Percentiles rank a stretch among this genome's conserved stretches.
These are phyloP conservation scores for Hiodon tergisus DNA, from an alignment of 2,113 vertebrate species.

Conservation along the genomic window DNA sequence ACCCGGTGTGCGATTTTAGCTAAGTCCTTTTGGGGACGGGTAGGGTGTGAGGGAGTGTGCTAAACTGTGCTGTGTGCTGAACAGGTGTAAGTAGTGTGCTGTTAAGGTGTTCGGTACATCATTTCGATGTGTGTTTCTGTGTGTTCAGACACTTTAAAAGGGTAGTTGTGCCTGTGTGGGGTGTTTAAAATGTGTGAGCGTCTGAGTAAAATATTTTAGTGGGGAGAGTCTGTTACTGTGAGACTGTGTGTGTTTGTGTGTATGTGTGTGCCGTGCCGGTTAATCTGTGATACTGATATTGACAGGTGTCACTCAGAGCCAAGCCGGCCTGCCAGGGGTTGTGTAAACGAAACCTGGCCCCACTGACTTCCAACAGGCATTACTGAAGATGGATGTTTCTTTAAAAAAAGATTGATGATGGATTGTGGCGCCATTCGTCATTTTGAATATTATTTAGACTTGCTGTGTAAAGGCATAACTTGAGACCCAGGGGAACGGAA, in stretches of 20 bases:
- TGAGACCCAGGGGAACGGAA: constrained; percentile 85
- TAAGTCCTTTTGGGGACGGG: not conserved
- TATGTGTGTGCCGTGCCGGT: not conserved
- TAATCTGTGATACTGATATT: constrained; percentile 43
- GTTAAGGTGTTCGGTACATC: too few relatives aligned
- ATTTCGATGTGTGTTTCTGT: not conserved
- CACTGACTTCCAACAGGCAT: constrained; percentile 82
- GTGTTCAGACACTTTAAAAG: not conserved
- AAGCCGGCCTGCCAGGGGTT: constrained; percentile 68
- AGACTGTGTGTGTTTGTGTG: not conserved
- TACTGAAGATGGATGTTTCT: constrained; percentile 97
- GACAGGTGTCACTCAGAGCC: constrained; percentile 89
- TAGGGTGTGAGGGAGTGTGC: not conserved
- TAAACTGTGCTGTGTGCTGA: constrained; percentile 33
- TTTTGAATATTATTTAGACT: constrained; percentile 99
- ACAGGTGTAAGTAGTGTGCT: constrained; percentile 37
- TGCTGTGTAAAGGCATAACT: constrained; percentile 96
- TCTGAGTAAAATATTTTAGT: too few relatives aligned
- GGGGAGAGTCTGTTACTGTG: not conserved
- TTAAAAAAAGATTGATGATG: constrained; percentile 99
- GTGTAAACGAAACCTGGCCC: constrained; percentile 86
- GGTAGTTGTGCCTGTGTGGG: not conserved
- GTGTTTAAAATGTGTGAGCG: not conserved
- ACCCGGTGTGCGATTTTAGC: too few relatives aligned
- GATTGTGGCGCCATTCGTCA: constrained; percentile 97